Evolutionary conservation across 1,140 invertebrate genomes (phyloP), one percentile per base, ranked within the genome.

Genomic region (Drosophila arizonae): DNA sequence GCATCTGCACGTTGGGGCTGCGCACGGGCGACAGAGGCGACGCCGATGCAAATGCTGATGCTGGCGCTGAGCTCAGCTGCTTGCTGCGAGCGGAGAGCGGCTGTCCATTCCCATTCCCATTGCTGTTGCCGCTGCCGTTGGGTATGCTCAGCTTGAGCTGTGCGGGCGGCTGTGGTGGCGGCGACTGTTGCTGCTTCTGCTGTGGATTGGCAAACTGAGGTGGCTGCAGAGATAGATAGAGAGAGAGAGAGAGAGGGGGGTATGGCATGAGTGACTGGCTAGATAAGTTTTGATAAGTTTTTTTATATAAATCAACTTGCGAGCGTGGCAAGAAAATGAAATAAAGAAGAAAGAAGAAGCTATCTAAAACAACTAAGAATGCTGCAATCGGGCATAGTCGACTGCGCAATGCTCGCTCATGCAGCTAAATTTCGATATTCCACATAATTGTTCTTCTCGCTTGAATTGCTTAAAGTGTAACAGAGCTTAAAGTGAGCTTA

Each of bases 131-230:
- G 45, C 72, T 80, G 51, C 57, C 62, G n/a, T 73, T 78, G 10
- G 28, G 24, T 4, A 72, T 13, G 54, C 26, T 76, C 8, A 70
- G 61, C 48, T 76, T 76, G 8, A 58, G 80, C 46, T 77, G 78
- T 56, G 24, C 4, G 3, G 1, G 8, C 46, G 21, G 79, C 46
- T 73, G 78, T n/a, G 62, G 62, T 26, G 56, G 43, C 17, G 62
- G 46, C 9, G 55, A 11, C 24, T 63, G 36, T 41, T 55, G 41
- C 2, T 84, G 69, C 6, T 73, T 60, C 13, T 69, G 71, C 51
- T 81, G 75, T 8, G 73, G 64, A 80, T 91, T 91, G 50, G 90
- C 90, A 64, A 91, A 91, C 56, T 91, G 81, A 17, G 92, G 92
- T 46, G 92, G 91, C 92, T 93, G 72, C 26, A 46, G 36, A 15